These are phyloP conservation scores for Drosophila ananassae DNA, from an alignment of 1,140 invertebrate species.

Conservation along the genomic window DNA sequence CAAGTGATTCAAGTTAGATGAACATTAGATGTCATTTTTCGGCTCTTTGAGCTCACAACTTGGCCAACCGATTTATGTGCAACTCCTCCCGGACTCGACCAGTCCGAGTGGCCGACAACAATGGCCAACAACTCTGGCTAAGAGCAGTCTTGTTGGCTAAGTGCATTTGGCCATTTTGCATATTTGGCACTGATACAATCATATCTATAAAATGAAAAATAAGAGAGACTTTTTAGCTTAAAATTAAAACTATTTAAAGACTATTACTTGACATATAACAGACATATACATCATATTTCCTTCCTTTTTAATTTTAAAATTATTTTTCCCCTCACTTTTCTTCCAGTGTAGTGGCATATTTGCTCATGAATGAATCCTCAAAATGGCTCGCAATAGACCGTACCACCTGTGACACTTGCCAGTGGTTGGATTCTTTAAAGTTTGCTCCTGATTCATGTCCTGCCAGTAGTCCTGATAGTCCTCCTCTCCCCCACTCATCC, in stretches of 20 bases:
- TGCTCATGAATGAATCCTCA: background rate
- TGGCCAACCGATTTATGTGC: conserved; percentile 63
- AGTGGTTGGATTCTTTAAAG: conserved; percentile 12
- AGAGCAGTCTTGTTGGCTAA: conserved; percentile 47
- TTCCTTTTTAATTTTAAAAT: too few species aligned
- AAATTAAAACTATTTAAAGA: too few species aligned
- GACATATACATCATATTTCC: too few species aligned
- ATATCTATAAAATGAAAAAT: background rate
- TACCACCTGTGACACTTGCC: conserved; percentile 48
- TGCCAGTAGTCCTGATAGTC: background rate
- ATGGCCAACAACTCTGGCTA: conserved; percentile 15
- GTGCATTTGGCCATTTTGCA: conserved; percentile 70
- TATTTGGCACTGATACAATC: conserved; percentile 37
- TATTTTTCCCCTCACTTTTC: background rate
- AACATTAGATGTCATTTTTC: conserved; percentile 62
- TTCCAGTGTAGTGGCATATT: background rate
- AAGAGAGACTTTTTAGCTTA: too few species aligned
- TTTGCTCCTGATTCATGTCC: conserved; percentile 10
- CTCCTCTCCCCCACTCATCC: conserved; percentile 18
- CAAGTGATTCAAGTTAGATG: background rate
- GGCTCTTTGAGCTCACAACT: conserved; percentile 66
- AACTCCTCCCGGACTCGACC: background rate
- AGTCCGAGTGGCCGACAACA: conserved; percentile 3
- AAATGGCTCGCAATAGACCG: conserved; percentile 5
- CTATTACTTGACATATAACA: too few species aligned